Conservation (phyloP, 64 coral and sea anemone genomes). For the Pocillopora damicornis region DNA sequence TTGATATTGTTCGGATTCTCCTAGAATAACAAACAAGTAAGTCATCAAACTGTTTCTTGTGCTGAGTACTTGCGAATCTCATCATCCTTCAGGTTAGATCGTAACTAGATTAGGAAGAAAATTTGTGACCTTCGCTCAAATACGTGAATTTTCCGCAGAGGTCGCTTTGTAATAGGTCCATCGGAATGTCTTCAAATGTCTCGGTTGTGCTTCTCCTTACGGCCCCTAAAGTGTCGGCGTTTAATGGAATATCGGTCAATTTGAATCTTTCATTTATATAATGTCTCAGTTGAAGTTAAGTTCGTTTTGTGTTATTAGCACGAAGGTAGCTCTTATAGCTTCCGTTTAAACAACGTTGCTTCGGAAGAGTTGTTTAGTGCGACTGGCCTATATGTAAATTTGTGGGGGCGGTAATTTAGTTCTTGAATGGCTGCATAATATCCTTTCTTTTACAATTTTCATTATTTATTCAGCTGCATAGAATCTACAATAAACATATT, state of each 20-base stretch:
- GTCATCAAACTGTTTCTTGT: not conserved
- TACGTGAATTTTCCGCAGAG: conserved; percentile 2
- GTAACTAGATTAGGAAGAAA: too few species aligned
- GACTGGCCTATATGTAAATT: not conserved
- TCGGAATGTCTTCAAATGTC: not conserved
- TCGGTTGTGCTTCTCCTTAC: not conserved
- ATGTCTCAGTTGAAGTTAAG: not conserved
- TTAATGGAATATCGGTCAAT: not conserved
- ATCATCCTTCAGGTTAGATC: not conserved
- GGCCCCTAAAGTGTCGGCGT: not conserved
- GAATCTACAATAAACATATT: too few species aligned
- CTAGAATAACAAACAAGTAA: not conserved
- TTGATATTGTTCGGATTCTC: not conserved
- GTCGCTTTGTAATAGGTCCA: not conserved
- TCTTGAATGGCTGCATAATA: too few species aligned
- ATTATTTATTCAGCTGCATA: too few species aligned
- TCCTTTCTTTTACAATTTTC: too few species aligned
- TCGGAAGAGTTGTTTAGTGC: not conserved
- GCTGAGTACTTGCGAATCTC: not conserved
- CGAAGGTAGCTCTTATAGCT: not conserved
- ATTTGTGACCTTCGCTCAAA: not conserved
- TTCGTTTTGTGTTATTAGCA: not conserved
- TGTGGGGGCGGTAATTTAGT: not conserved
- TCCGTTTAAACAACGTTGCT: not conserved
- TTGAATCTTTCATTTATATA: not conserved